Evolutionary conservation across 2,113 vertebrate species (phyloP).

Genomic region (Labeo catla): DNA sequence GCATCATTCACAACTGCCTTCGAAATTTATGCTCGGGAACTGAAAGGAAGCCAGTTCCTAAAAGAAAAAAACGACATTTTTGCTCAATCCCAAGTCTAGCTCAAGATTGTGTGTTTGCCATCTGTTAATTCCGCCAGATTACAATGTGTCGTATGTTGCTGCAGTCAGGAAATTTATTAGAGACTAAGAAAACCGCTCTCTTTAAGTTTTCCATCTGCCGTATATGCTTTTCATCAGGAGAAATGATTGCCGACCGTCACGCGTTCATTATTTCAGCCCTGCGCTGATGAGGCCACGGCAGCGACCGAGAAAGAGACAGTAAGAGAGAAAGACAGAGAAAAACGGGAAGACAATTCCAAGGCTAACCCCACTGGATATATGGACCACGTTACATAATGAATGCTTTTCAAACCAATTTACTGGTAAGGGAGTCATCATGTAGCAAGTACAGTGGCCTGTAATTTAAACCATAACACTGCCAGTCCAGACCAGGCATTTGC

Average conservation of each 20-base stretch:
- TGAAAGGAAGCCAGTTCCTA: neutral
- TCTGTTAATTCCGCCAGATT: constrained; percentile 22
- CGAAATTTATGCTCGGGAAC: neutral
- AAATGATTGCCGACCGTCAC: constrained; percentile 50
- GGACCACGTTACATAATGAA: constrained; percentile 48
- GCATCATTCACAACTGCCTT: constrained; percentile 9
- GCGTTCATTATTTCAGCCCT: constrained; percentile 45
- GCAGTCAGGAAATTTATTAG: neutral
- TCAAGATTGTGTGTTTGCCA: constrained; percentile 12
- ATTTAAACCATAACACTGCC: constrained; percentile 60
- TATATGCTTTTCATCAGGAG: constrained; percentile 49
- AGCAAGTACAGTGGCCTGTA: constrained; percentile 57
- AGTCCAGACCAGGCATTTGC: constrained; percentile 51
- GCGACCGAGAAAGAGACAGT: neutral
- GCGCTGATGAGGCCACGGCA: constrained; percentile 36
- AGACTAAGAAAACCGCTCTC: neutral
- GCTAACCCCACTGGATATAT: constrained; percentile 38
- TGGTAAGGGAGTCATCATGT: constrained; percentile 54
- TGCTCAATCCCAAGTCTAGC: neutral
- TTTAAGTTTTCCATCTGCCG: constrained; percentile 37
- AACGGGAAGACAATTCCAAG: constrained; percentile 19
- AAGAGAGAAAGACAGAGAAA: constrained; percentile 15
- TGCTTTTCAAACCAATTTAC: constrained; percentile 63
- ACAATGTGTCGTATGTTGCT: neutral
- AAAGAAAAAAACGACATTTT: neutral